phyloP scores from a whole-genome alignment of 2,888 invertebrate species.

The Pseudanteris insignis region DNA sequence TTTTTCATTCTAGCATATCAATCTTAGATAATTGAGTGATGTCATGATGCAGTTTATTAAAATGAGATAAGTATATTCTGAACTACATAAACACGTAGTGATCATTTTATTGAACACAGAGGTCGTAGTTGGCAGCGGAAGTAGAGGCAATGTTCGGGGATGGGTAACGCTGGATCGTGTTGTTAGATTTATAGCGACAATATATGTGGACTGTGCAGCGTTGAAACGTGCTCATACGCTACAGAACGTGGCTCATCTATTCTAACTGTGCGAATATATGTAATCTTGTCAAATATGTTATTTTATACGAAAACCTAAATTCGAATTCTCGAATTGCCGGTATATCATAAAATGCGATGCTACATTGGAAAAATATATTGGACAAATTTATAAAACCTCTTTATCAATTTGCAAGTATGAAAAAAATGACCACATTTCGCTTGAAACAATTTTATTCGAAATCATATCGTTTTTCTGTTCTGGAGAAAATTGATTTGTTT shows the following conservation, averaged over 20 bases:
- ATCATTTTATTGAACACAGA: slow-evolving; percentile 53
- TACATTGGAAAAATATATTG: slow-evolving; percentile 6
- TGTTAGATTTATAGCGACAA: slow-evolving; percentile 61
- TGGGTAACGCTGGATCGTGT: slow-evolving; percentile 55
- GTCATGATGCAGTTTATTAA: slow-evolving; percentile 44
- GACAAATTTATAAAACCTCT: neutral
- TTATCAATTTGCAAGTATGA: too few relatives aligned
- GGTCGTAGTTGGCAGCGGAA: slow-evolving; percentile 54
- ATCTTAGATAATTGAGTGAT: too few relatives aligned
- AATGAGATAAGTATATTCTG: slow-evolving; percentile 49
- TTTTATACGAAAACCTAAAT: slow-evolving; percentile 35
- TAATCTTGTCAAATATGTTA: slow-evolving; percentile 41
- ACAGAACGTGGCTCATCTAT: slow-evolving; percentile 38
- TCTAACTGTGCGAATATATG: slow-evolving; percentile 24
- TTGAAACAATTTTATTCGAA: too few relatives aligned
- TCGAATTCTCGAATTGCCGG: slow-evolving; percentile 20
- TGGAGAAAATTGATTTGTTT: too few relatives aligned
- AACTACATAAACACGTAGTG: slow-evolving; percentile 35
- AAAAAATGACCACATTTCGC: too few relatives aligned
- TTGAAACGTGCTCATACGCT: slow-evolving; percentile 48
- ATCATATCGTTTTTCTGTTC: too few relatives aligned
- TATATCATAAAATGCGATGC: slow-evolving; percentile 17
- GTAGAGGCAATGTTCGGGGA: slow-evolving; percentile 48
- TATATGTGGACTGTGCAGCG: slow-evolving; percentile 53
- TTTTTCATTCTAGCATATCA: too few relatives aligned